Base-by-base conservation (phyloP, 2,888 invertebrate species). In the Aphelenchoides bicaudatus region DNA sequence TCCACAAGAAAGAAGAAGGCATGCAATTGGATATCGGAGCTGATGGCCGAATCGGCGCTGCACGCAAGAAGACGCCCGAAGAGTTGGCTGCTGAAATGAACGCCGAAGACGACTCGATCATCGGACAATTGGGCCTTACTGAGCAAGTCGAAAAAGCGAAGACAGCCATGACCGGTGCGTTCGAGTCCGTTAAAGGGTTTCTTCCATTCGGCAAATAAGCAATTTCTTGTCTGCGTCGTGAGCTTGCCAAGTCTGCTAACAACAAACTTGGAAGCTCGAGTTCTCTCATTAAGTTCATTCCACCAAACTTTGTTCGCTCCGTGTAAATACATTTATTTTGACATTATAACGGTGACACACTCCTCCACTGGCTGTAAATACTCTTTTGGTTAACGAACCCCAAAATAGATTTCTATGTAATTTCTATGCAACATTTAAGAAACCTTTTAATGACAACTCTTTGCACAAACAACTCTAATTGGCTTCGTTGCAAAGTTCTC, bases 21-120 rank as follows among this genome's bases (percentile, higher is more conserved):
- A 39, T 63, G 16, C 43, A 53, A 46, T 46, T 70, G 38, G 68
- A 58, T 38, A 53, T 62, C 21, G 91, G 91, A 82, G 69, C 74
- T 60, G 75, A 75, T 39, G 78, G 78, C 16, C 67, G 78, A 29
- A 76, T 78, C 57, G 72, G 72, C 5, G 69, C 73, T 16, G 68
- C 67, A 19, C 92, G 91, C 86, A 93, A 94, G 85, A 96, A 96
- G 83, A 94, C 94, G 62, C 94, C 94, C 0, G 94, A 93, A 82
- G 94, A 94, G 81, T 83, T 96, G 78, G 94, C 94, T 60, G 88
- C 91, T 46, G 96, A 96, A 82, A 93, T 92, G 47, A 92, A 92
- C 82, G 88, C 88, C 53, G 81, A 80, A 21, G 89, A 92, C 38
- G 77, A 78, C 58, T 66, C 69, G 30, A 59, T 78, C 55, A 77